A percentile compares a stretch with the other conserved stretches of the same genome.
Conservation (phyloP, 2,113 vertebrate species). For the Eidolon helvum region DNA sequence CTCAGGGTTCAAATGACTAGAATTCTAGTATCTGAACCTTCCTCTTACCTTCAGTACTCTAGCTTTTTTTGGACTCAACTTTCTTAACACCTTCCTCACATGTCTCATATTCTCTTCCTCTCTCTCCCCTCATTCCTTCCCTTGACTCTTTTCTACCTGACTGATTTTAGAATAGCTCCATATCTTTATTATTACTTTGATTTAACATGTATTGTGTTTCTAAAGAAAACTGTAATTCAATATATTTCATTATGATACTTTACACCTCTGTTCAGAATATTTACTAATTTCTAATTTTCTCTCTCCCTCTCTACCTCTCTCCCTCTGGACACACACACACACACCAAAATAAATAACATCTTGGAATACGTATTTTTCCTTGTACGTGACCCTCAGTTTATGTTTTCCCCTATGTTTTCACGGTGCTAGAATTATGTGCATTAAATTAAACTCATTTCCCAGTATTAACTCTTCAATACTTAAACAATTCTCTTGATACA, state of each 20-base stretch:
- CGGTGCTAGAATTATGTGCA: background rate
- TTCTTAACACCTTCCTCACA: background rate
- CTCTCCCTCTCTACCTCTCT: background rate
- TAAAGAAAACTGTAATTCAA: background rate
- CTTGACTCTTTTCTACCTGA: background rate
- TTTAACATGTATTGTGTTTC: background rate
- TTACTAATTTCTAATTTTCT: background rate
- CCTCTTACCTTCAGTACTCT: background rate
- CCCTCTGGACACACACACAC: too few species aligned
- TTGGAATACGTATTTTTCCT: background rate
- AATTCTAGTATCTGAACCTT: background rate
- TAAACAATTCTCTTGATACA: slow-evolving; percentile 65
- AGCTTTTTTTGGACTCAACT: background rate
- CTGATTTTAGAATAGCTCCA: background rate
- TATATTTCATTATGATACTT: background rate
- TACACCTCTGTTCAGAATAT: background rate
- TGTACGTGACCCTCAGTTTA: background rate
- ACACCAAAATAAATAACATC: background rate
- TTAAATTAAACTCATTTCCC: slow-evolving; percentile 72
- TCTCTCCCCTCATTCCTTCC: background rate
- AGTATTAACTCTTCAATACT: slow-evolving; percentile 74
- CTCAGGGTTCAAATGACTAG: background rate
- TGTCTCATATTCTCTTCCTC: background rate
- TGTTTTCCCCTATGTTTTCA: background rate
- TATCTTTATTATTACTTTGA: background rate